Conservation (phyloP, 64 coral and sea anemone species). For the Porites lutea region DNA sequence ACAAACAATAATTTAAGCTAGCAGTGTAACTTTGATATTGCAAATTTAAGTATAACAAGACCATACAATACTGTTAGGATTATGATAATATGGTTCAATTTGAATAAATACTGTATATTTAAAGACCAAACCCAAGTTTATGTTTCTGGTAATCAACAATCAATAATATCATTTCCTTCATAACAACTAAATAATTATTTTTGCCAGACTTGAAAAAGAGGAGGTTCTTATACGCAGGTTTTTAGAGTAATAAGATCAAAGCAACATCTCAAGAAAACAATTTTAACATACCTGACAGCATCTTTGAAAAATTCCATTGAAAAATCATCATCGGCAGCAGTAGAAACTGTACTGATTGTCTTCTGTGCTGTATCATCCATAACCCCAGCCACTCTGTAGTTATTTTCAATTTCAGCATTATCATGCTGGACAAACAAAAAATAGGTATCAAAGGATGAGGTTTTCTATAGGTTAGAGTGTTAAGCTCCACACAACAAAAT, state of each 20-base stretch:
- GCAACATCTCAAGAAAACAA: neutral
- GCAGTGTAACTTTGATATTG: no score
- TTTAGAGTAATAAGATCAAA: neutral
- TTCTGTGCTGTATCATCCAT: slow-evolving; percentile 74
- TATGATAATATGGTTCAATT: no score
- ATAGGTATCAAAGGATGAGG: neutral
- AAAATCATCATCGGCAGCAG: slow-evolving; percentile 91
- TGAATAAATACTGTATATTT: no score
- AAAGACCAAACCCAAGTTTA: no score
- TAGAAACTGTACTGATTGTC: slow-evolving; percentile 75
- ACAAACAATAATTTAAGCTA: no score
- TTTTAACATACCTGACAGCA: slow-evolving; percentile 71
- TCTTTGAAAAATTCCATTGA: slow-evolving; percentile 76
- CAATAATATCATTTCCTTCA: no score
- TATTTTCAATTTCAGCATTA: neutral
- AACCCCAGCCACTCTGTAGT: slow-evolving; percentile 67
- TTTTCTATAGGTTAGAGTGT: neutral
- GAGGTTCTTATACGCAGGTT: neutral
- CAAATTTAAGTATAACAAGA: no score
- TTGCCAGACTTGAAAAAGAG: neutral
- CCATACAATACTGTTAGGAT: no score
- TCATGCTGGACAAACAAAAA: neutral
- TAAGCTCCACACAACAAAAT: no score
- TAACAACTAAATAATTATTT: no score
- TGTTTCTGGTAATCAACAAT: no score